A percentile compares a stretch with the other conserved stretches of the same genome.
These are phyloP conservation scores for Cantharis rustica DNA, from an alignment of 2,888 invertebrate genomes.

Conservation along the genomic window DNA sequence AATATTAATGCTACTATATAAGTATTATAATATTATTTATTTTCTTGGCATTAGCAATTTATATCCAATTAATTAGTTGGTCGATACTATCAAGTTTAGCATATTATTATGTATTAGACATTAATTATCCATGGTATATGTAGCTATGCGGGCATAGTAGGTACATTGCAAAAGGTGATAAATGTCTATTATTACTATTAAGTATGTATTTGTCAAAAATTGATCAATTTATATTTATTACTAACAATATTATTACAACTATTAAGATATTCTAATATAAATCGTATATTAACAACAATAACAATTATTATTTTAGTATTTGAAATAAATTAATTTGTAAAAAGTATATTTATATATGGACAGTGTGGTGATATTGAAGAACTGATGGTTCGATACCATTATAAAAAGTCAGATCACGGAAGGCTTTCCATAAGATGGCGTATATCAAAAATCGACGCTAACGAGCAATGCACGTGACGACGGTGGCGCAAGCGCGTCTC, in stretches of 20 bases:
- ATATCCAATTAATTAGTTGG: background rate
- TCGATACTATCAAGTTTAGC: background rate
- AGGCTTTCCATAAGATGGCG: slow-evolving; percentile 55
- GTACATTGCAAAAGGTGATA: background rate
- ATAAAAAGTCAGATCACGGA: slow-evolving; percentile 33
- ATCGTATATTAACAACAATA: background rate
- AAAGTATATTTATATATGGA: background rate
- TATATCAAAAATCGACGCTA: slow-evolving; percentile 58
- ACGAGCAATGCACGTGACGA: slow-evolving; percentile 52
- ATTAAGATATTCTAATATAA: background rate
- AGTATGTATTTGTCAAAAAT: background rate
- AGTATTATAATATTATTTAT: background rate
- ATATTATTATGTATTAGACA: background rate
- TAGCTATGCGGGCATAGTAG: background rate
- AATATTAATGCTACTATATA: background rate
- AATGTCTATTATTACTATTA: background rate
- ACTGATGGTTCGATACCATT: slow-evolving; percentile 29
- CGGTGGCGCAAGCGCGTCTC: slow-evolving; percentile 49
- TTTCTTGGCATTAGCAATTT: background rate
- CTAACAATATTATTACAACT: background rate
- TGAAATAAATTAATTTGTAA: background rate
- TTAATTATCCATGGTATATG: background rate
- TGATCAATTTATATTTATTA: background rate
- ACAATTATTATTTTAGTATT: background rate
- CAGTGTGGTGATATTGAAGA: slow-evolving; percentile 6